phyloP scores from a whole-genome alignment of 1,140 invertebrate genomes.

The Bilobella aurantiaca region DNA sequence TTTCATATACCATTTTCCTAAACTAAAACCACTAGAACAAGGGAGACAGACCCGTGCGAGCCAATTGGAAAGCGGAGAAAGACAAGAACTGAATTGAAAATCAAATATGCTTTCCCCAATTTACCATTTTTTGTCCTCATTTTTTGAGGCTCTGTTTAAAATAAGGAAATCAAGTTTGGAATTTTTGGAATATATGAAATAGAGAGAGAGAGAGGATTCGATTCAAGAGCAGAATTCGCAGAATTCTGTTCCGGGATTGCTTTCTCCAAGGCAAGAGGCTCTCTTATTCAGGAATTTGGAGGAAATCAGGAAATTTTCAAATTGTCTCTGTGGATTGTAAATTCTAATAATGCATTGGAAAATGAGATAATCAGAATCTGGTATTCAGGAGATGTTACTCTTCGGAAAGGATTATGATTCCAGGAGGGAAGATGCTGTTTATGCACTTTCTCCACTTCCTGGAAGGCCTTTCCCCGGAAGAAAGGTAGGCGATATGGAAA shows the following conservation, averaged over 20 bases:
- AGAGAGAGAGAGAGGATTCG: not conserved
- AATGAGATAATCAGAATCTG: constrained; percentile 16
- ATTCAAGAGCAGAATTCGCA: not conserved
- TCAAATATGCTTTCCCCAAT: not conserved
- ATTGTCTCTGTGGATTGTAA: not conserved
- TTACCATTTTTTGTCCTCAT: no score
- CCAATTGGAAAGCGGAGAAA: not conserved
- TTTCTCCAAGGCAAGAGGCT: no score
- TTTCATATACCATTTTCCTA: not conserved
- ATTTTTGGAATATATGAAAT: not conserved
- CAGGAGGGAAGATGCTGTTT: not conserved
- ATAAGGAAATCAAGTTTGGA: not conserved
- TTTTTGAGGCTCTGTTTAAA: no score
- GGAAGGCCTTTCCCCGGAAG: not conserved
- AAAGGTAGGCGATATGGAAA: constrained; percentile 8
- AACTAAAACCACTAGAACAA: not conserved
- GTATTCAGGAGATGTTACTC: constrained; percentile 13
- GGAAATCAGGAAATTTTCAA: not conserved
- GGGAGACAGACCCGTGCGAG: not conserved
- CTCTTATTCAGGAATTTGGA: not conserved
- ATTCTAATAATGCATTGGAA: constrained; percentile 2
- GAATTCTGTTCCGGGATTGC: no score
- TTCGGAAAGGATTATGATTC: not conserved
- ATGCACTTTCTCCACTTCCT: not conserved
- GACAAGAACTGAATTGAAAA: constrained; percentile 1